phyloP scores from a whole-genome alignment of 2,888 invertebrate genomes.

The Deroplatys truncata region DNA sequence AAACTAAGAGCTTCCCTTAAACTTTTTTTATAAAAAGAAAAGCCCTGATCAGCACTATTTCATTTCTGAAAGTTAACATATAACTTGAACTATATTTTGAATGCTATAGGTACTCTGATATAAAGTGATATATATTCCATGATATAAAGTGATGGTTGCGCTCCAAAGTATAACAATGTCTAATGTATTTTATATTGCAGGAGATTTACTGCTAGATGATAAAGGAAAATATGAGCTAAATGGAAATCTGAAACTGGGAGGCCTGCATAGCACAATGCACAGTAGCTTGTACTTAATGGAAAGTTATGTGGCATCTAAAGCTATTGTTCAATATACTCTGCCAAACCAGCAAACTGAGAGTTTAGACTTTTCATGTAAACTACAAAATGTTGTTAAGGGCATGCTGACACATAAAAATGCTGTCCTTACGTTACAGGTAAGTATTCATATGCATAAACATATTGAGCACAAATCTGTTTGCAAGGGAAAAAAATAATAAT shows the following conservation, averaged over 20 bases:
- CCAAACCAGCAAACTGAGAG: background rate
- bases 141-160: no score
- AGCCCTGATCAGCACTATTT: no score
- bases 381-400: background rate
- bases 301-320: background rate
- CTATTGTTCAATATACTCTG: background rate
- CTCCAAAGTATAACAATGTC: no score
- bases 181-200: background rate
- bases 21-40: no score
- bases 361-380: background rate
- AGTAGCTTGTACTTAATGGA: background rate
- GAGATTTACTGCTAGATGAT: background rate
- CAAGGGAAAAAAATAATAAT: no score
- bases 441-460: background rate
- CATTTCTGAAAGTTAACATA: no score
- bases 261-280: background rate
- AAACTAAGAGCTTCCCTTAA: no score
- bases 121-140: no score
- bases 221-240: background rate
- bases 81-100: no score
- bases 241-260: background rate
- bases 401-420: background rate
- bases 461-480: no score
- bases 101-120: no score
- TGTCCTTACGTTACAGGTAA: background rate